Evolutionary conservation across 2,113 vertebrate species (phyloP).

Genomic region (Microcebus jonahi): DNA sequence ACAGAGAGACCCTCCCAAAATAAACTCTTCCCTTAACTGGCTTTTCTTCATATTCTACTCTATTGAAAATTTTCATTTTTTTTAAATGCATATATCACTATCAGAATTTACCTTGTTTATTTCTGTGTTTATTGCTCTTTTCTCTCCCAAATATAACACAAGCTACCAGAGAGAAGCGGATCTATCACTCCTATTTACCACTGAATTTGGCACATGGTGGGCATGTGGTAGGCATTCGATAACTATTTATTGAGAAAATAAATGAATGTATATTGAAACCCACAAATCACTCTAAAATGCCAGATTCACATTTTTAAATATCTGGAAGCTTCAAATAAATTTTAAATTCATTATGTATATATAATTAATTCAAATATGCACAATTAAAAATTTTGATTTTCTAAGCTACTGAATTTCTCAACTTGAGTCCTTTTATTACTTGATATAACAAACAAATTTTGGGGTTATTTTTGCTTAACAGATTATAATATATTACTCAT

Average conservation of each 20-base stretch:
- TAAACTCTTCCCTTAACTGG: background rate
- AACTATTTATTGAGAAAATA: background rate
- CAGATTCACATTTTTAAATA: background rate
- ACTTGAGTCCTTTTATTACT: background rate
- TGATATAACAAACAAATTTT: background rate
- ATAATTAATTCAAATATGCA: background rate
- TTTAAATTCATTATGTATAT: background rate
- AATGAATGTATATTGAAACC: background rate
- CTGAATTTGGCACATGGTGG: background rate
- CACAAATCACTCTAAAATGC: background rate
- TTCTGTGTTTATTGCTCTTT: background rate
- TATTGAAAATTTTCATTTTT: background rate
- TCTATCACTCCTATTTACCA: background rate
- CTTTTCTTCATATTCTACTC: background rate
- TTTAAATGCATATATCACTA: background rate
- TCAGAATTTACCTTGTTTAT: background rate
- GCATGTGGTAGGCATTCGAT: background rate
- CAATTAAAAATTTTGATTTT: background rate
- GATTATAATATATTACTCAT: background rate
- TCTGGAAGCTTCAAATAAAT: background rate
- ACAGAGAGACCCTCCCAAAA: background rate
- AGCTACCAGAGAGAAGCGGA: rapidly evolving
- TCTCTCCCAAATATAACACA: background rate
- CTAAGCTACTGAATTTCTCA: background rate
- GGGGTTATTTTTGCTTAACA: background rate